Evolutionary conservation across 2,113 vertebrate species (phyloP), one percentile per base, ranked within the genome.

Genomic region (Todiramphus chloris): DNA sequence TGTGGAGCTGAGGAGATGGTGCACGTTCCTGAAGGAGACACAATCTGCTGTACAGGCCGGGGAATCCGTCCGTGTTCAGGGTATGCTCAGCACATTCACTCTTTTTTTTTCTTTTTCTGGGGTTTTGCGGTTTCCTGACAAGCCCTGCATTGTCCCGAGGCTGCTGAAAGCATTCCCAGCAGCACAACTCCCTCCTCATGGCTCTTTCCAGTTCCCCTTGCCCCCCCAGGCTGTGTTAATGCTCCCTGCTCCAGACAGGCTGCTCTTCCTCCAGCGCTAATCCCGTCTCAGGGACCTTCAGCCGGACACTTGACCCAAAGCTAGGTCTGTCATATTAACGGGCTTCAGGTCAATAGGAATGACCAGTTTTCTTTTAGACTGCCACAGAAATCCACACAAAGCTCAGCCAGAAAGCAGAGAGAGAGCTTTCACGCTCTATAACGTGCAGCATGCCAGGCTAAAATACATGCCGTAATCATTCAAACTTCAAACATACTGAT

Each of bases 361-460:
- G 96, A 95, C 93, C 81, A 90, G 20, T 51, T 91, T 92, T 95
- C 91, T 96, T 97, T 93, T 79, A 87, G 92, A 92, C 80, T 56
- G 68, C 82, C 94, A 91, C 81, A 97, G 90, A 97, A 97, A 97
- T 94, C 96, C 83, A 87, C 92, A 94, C 70, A 87, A 84, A 90
- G 82, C 91, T 96, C 91, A 94, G 94, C 79, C 94, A 97, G 95
- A 90, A 68, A 86, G 18, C 8, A 21, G 11, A 14, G 11, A 27
- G 75, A 64, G 6, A 81, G 53, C 41, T 53, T 50, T n/a, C 55
- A 63, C 2, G 8, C 72, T 63, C 70, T 39, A 21, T n/a, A 58
- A 44, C 21, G 46, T 35, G 20, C 33, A 72, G 78, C 20, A 24
- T 2, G 48, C 80, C 41, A 67, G 17, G 37, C 75, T 90, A 93